Conservation (phyloP, 2,113 vertebrate genomes). For the Sakesphorus luctuosus region DNA sequence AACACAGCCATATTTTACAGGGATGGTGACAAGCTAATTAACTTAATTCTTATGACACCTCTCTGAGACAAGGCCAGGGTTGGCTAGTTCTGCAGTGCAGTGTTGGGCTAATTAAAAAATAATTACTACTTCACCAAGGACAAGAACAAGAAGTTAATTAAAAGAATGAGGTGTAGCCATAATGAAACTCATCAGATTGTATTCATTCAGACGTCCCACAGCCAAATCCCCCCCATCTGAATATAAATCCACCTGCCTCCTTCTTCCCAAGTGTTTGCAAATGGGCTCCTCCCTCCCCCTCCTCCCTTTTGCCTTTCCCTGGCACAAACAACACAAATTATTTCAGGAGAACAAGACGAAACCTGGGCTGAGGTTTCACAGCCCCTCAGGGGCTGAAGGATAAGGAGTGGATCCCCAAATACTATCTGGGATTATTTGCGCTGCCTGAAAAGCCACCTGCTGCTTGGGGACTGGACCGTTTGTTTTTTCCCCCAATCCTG, state of each 20-base stretch:
- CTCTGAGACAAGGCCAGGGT: constrained; percentile 76
- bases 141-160: constrained; percentile 85
- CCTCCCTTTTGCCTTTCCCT: background rate
- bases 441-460: background rate
- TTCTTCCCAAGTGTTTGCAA: background rate
- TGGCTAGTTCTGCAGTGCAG: constrained; percentile 75
- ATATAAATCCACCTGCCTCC: constrained; percentile 33
- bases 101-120: constrained; percentile 82
- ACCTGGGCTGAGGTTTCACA: background rate
- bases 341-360: background rate
- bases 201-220: constrained; percentile 25
- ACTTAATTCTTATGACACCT: constrained; percentile 83
- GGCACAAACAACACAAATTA: background rate
- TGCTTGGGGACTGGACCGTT: accelerated
- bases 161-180: constrained; percentile 75
- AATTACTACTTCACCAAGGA: constrained; percentile 83
- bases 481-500: background rate
- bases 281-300: background rate
- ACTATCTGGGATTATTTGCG: background rate
- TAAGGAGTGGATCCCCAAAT: background rate
- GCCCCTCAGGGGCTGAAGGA: background rate
- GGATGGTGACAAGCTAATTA: constrained; percentile 83
- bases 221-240: constrained; percentile 36
- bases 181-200: constrained; percentile 75
- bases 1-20: constrained; percentile 76